Evolutionary conservation across 2,888 invertebrate genomes (phyloP).

Genomic region (Melieria omissa): DNA sequence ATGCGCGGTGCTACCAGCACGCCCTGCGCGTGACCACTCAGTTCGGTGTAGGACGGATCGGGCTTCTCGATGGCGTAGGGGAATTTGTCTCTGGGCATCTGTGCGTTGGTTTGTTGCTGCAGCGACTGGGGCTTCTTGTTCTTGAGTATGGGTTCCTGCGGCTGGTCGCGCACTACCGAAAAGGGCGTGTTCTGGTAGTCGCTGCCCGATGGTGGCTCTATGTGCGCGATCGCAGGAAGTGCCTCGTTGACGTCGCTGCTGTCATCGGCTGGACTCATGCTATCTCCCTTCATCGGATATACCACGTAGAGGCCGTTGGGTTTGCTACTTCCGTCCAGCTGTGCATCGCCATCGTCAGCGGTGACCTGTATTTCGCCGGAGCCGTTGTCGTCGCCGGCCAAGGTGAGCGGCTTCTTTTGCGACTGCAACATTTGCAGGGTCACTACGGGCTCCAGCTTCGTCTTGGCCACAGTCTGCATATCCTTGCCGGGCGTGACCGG

Average conservation of each 20-base stretch:
- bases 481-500: slow-evolving; percentile 59
- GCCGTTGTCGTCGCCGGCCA: slow-evolving; percentile 60
- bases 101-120: slow-evolving; percentile 56
- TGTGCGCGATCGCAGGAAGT: slow-evolving; percentile 46
- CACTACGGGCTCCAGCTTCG: slow-evolving; percentile 70
- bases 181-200: slow-evolving; percentile 67
- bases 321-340: slow-evolving; percentile 24
- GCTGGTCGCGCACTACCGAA: slow-evolving; percentile 65
- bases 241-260: slow-evolving; percentile 46
- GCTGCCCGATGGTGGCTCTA: slow-evolving; percentile 52
- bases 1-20: slow-evolving; percentile 65
- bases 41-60: slow-evolving; percentile 66
- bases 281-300: slow-evolving; percentile 50
- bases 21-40: slow-evolving; percentile 52
- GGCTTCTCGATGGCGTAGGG: slow-evolving; percentile 75
- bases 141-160: slow-evolving; percentile 67
- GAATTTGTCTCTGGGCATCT: slow-evolving; percentile 69
- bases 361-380: slow-evolving; percentile 57
- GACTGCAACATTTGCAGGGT: slow-evolving; percentile 78
- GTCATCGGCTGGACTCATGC: slow-evolving; percentile 26
- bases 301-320: slow-evolving; percentile 56
- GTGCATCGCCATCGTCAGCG: slow-evolving; percentile 14
- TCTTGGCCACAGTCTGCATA: slow-evolving; percentile 50
- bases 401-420: slow-evolving; percentile 61
- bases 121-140: slow-evolving; percentile 62